Evolutionary conservation across 1,140 invertebrate species (phyloP).

Genomic region (Penaeus chinensis): DNA sequence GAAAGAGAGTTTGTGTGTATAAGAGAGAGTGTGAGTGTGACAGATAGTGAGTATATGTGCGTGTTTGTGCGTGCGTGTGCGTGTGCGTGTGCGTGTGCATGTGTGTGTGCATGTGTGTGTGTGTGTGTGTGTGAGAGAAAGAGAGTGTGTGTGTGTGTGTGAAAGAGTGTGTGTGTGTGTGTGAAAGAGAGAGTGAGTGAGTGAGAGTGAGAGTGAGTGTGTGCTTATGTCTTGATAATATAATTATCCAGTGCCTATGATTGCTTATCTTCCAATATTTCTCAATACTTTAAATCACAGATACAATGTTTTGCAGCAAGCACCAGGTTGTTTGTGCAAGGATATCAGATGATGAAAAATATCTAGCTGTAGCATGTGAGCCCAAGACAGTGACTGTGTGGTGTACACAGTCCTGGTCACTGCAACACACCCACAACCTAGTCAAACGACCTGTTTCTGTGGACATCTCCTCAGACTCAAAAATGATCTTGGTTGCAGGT

Average conservation of each 20-base stretch:
- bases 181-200: conserved; percentile 10
- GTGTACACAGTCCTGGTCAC: conserved; percentile 24
- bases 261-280: no score
- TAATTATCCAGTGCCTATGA: no score
- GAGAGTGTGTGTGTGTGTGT: not conserved
- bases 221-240: not conserved
- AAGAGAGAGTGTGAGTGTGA: not conserved
- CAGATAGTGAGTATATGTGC: not conserved
- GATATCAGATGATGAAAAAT: conserved; percentile 27
- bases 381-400: conserved; percentile 15
- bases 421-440: not conserved
- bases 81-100: not conserved
- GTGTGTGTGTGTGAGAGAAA: not conserved
- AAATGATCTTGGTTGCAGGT: conserved; percentile 27
- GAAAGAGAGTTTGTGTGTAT: not conserved
- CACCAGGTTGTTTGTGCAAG: not conserved
- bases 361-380: conserved; percentile 28
- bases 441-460: conserved; percentile 30
- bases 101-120: not conserved
- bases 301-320: not conserved
- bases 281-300: not conserved
- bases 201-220: not conserved
- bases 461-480: conserved; percentile 24
- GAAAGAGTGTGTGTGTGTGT: not conserved
- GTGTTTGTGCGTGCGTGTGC: not conserved